Base-by-base conservation (phyloP, 2,888 invertebrate species). In the Drosophila basisetae region DNA sequence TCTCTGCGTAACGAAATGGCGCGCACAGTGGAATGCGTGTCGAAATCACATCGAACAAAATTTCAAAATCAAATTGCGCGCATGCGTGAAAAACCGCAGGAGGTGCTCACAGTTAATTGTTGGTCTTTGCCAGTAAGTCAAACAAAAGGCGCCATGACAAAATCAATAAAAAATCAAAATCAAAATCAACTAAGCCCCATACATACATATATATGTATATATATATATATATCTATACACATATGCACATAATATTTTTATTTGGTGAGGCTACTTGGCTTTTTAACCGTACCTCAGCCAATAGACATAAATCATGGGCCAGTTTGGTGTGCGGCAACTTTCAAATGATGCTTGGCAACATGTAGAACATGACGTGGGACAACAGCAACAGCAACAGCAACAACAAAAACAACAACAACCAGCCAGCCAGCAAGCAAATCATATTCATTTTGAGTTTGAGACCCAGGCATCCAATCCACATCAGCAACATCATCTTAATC, bases 301-400 rank as follows among this genome's bases (percentile, higher is more conserved):
- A 83, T 83, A 84, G 83, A 84, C 87, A 85, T 87, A 86, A 86
- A 86, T 86, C 85, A 85, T 87, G 84, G 80, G 70, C 83, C 84
- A 77, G 75, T 79, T 81, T 74, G 50, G 50, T 58, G 64, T 58
- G 83, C 87, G 84, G 84, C 86, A 77, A 81, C 70, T 70, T 76
- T 84, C 87, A 87, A 87, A 84, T 85, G 82, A 68, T 80, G 83
- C 80, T 68, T 65, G 55, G 76, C 64, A 74, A 80, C 78, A 87
- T 85, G 85, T 86, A 86, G 76, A 87, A 86, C 87, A 86, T 86
- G 85, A 86, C 87, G 74, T 82, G 82, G 64, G 68, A 87, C 87
- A 86, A 76, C 86, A 77, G 59, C 67, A 54, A n/a, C 13, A 30
- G 2, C n/a, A 52, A 30, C 47, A 47, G 1, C n/a, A 28, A 11